Evolutionary conservation across 2,888 invertebrate genomes (phyloP).

Genomic region (Drosophila paramelanica): DNA sequence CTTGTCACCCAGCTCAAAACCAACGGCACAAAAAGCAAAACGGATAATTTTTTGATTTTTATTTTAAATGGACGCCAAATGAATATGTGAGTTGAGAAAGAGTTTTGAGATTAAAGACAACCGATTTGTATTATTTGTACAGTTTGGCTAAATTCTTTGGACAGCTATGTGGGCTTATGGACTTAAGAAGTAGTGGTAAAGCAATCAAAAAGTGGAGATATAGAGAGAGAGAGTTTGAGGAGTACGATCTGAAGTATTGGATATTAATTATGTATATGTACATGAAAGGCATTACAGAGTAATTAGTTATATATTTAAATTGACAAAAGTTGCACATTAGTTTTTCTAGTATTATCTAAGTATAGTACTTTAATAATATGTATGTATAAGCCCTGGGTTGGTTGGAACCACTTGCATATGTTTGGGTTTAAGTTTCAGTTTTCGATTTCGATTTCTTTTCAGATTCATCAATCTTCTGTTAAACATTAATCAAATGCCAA

Average conservation of each 20-base stretch:
- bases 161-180: slow-evolving; percentile 27
- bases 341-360: slow-evolving; percentile 41
- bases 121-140: slow-evolving; percentile 47
- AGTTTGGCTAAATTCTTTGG: slow-evolving; percentile 38
- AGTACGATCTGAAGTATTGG: slow-evolving; percentile 40
- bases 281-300: slow-evolving; percentile 64
- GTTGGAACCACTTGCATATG: slow-evolving; percentile 65
- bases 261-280: slow-evolving; percentile 58
- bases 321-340: slow-evolving; percentile 35
- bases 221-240: slow-evolving; percentile 16
- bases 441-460: slow-evolving; percentile 26
- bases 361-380: slow-evolving; percentile 24
- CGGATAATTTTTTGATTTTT: slow-evolving; percentile 11
- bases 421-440: slow-evolving; percentile 35
- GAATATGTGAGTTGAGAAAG: slow-evolving; percentile 29
- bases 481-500: slow-evolving; percentile 57
- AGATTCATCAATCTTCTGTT: slow-evolving; percentile 11
- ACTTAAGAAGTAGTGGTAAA: slow-evolving; percentile 33
- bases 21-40: slow-evolving; percentile 77
- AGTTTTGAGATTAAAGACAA: slow-evolving; percentile 21
- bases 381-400: slow-evolving; percentile 63
- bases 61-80: slow-evolving; percentile 27
- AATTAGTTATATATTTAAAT: slow-evolving; percentile 60
- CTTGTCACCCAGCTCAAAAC: slow-evolving; percentile 83
- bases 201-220: slow-evolving; percentile 31